Evolutionary conservation across 2,888 invertebrate genomes (phyloP).

Genomic region (Harpalus rubripes): DNA sequence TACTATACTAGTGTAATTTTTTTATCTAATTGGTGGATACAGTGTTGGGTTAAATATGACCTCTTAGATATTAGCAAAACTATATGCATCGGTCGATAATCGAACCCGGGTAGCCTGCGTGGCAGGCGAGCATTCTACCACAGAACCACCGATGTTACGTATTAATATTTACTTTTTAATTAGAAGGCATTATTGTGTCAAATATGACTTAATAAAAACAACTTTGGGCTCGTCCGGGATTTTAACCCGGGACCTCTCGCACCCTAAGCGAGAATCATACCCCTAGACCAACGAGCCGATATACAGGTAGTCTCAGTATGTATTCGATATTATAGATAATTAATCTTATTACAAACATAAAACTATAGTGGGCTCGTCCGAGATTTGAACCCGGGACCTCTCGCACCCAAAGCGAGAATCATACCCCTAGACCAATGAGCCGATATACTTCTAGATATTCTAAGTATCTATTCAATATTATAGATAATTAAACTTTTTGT

Average conservation of each 20-base stretch:
- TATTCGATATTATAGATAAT: too few relatives aligned
- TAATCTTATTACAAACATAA: background rate
- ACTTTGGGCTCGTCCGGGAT: constrained; percentile 76
- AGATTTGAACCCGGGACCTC: constrained; percentile 81
- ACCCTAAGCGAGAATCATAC: too few relatives aligned
- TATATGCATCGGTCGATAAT: constrained; percentile 74
- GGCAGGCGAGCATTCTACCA: constrained; percentile 79
- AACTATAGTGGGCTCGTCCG: constrained; percentile 78
- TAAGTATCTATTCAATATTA: background rate
- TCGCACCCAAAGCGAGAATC: background rate
- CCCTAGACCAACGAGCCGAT: too few relatives aligned
- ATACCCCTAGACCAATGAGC: background rate
- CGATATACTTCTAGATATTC: background rate
- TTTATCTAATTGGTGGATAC: too few relatives aligned
- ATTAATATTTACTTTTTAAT: too few relatives aligned
- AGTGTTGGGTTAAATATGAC: too few relatives aligned
- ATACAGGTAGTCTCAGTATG: too few relatives aligned
- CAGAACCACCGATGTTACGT: constrained; percentile 76
- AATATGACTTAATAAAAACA: background rate
- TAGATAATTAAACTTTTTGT: background rate
- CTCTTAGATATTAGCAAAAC: background rate
- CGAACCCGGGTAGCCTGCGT: constrained; percentile 78
- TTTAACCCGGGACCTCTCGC: too few relatives aligned
- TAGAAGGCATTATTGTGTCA: too few relatives aligned
- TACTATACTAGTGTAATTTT: too few relatives aligned